Evolutionary conservation across 2,113 vertebrate genomes (phyloP).

Genomic region (Melanostigma gelatinosum): DNA sequence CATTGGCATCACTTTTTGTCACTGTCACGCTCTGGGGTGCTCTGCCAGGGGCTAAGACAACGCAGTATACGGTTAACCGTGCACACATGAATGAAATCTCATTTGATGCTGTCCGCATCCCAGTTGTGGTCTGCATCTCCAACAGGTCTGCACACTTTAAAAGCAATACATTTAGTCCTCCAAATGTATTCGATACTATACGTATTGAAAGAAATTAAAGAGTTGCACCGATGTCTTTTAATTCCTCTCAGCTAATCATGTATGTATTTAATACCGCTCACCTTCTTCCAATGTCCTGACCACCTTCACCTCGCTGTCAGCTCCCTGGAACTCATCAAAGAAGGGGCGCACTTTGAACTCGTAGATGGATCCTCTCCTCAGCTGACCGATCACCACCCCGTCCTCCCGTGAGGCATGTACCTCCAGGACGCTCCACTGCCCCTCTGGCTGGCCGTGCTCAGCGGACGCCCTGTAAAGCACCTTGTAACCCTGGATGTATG

Average conservation of each 20-base stretch:
- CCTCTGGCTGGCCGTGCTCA: conserved; percentile 82
- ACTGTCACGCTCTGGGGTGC: conserved; percentile 94
- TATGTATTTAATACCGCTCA: conserved; percentile 26
- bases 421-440: conserved; percentile 91
- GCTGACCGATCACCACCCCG: conserved; percentile 87
- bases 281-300: conserved; percentile 95
- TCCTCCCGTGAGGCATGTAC: conserved; percentile 87
- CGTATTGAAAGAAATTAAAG: neutral
- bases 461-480: conserved; percentile 88
- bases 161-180: neutral
- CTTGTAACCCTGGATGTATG: conserved; percentile 94
- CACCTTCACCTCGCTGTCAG: conserved; percentile 94
- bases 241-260: neutral
- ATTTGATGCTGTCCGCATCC: neutral
- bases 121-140: neutral
- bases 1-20: conserved; percentile 91
- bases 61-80: conserved; percentile 36
- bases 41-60: conserved; percentile 88
- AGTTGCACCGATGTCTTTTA: neutral
- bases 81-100: conserved; percentile 2
- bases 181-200: neutral
- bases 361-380: conserved; percentile 90
- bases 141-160: conserved; percentile 1
- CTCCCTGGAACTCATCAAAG: conserved; percentile 97
- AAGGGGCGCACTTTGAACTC: conserved; percentile 96